Percentiles rank a stretch among this genome's conserved stretches.
phyloP scores from a whole-genome alignment of 2,888 invertebrate genomes.

The Physocephala rufipes region DNA sequence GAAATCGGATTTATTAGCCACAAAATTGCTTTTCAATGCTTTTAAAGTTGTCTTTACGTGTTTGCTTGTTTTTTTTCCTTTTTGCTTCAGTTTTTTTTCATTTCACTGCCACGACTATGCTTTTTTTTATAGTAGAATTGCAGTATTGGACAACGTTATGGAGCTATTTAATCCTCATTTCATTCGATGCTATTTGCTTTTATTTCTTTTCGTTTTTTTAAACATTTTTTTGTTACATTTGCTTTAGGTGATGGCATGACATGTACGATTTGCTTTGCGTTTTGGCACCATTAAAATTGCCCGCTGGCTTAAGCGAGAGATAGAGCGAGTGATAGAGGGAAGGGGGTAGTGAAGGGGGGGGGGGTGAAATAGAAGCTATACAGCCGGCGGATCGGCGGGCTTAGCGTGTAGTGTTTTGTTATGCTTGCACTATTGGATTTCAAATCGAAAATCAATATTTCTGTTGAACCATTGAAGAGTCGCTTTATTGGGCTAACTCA shows the following conservation, averaged over 20 bases:
- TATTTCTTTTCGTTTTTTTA: background rate
- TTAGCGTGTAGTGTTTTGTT: too few relatives aligned
- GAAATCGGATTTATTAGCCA: conserved; percentile 64
- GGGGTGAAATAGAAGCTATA: too few relatives aligned
- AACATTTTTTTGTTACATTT: background rate
- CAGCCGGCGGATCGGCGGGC: background rate
- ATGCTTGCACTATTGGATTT: background rate
- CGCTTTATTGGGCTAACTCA: too few relatives aligned
- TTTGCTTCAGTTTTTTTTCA: background rate
- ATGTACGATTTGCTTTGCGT: background rate
- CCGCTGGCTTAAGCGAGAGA: background rate
- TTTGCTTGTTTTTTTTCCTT: background rate
- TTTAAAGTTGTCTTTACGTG: conserved; percentile 42
- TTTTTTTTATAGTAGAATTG: background rate
- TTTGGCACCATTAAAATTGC: background rate
- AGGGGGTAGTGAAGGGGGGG: too few relatives aligned
- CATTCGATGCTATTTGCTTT: background rate
- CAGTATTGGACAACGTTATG: background rate
- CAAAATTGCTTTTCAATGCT: conserved; percentile 61
- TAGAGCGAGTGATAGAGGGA: too few relatives aligned
- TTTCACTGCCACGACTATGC: background rate
- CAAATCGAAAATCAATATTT: conserved; percentile 29
- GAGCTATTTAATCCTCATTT: background rate
- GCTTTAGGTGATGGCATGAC: background rate
- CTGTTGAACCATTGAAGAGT: background rate